phyloP scores from a whole-genome alignment of 2,797 vertebrate species.

The Crenuchus spilurus region DNA sequence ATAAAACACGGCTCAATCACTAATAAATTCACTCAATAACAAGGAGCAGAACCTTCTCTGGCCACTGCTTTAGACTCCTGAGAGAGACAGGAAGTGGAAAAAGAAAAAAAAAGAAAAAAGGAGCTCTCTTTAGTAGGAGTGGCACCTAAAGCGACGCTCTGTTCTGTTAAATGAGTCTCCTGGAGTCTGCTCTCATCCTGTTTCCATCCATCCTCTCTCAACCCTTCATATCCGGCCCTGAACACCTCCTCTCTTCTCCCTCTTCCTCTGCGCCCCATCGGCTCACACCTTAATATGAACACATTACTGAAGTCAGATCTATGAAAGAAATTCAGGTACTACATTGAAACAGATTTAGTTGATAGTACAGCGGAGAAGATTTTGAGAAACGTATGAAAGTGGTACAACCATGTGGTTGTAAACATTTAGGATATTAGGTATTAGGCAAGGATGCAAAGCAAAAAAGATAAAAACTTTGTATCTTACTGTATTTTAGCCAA shows the following conservation, averaged over 20 bases:
- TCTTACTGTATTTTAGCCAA: too few species aligned
- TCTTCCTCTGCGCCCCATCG: constrained; percentile 52
- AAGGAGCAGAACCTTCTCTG: constrained; percentile 12
- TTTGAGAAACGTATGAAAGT: too few species aligned
- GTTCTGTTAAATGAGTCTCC: constrained; percentile 62
- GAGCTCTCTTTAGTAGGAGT: constrained; percentile 53
- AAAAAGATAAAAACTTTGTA: too few species aligned
- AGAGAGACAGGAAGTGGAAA: constrained; percentile 14
- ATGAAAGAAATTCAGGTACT: constrained; percentile 23
- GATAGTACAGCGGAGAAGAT: too few species aligned
- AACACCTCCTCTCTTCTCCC: constrained; percentile 42
- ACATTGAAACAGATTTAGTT: not conserved
- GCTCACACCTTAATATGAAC: too few species aligned
- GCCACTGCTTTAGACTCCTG: constrained; percentile 28
- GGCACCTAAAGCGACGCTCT: constrained; percentile 59
- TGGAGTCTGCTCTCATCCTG: constrained; percentile 57
- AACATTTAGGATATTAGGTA: too few species aligned
- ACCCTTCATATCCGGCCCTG: constrained; percentile 62
- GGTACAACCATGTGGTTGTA: too few species aligned
- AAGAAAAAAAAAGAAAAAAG: constrained; percentile 59
- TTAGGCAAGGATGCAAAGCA: too few species aligned
- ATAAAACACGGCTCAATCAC: not conserved
- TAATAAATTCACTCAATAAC: not conserved
- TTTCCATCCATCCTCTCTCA: constrained; percentile 65
- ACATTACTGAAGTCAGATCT: too few species aligned